Evolutionary conservation across 2,113 vertebrate species (phyloP), one percentile per base, ranked within the genome.

Genomic region (Guaruba guarouba): DNA sequence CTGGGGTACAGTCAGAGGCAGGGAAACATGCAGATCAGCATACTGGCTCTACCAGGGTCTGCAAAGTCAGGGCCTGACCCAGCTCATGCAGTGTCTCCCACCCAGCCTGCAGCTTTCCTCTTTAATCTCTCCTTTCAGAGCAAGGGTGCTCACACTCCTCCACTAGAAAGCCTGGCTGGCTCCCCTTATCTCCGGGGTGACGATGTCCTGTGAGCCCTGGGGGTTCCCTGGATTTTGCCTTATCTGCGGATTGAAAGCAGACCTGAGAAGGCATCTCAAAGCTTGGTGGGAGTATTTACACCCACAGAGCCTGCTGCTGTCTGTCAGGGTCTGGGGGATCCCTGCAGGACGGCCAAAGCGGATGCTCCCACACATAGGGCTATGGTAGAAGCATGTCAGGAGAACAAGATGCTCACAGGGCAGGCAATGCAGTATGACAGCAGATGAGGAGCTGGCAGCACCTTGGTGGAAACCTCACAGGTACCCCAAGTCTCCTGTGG

Each of bases 211-310:
- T 79, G 41, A 91, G 23, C 44, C 16, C 22, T 49, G 23, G 15
- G 35, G 17, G 48, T 89, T 92, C 49, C 20, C 22, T 2, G 11
- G 37, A 41, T 92, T 82, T 63, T 1, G 2, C 51, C 52, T 88
- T 93, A 86, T 94, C 84, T 88, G 46, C 29, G 16, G 71, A 87
- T 54, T 91, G 61, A 77, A 88, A 88, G 39, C 75, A 95, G 90
- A 69, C 12, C 31, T 4, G 4, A 82, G n/a, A 25, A 87, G 75
- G 33, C 0, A 0, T 8, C 43, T 81, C 31, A 70, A 49, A 68
- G 17, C 63, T 55, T 1, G 3, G 22, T 1, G 6, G 59, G 17
- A 77, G 11, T 6, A 8, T 46, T 52, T 33, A 44, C 46, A 63
- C 13, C 9, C 19, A 2, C 27, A 88, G 27, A 37, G 9, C 17